Percentiles rank a stretch among this genome's conserved stretches.
Conservation (phyloP, 2,113 vertebrate species). For the Vanacampus margaritifer region DNA sequence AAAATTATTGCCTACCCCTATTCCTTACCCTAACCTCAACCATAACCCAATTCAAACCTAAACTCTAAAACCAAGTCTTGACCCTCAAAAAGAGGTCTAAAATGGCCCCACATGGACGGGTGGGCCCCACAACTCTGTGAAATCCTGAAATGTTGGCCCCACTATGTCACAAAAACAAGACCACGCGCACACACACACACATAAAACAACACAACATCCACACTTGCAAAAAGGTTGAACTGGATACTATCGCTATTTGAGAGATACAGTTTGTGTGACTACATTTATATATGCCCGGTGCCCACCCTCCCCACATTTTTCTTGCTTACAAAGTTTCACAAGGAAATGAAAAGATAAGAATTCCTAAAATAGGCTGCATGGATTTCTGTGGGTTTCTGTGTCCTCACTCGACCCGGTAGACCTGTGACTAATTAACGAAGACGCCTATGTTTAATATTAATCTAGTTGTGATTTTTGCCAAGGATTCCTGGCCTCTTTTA, state of each 20-base stretch:
- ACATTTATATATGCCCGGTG: not conserved
- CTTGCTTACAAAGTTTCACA: not conserved
- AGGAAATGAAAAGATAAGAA: not conserved
- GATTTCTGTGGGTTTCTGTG: not conserved
- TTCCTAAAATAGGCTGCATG: too few relatives aligned
- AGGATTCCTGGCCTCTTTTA: not conserved
- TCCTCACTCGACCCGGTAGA: not conserved
- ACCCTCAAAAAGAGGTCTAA: too few relatives aligned
- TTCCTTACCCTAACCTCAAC: too few relatives aligned
- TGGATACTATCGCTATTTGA: not conserved
- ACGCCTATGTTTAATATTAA: not conserved
- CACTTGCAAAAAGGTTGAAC: not conserved
- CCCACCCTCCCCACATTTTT: not conserved
- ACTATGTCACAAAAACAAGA: too few relatives aligned
- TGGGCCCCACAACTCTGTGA: too few relatives aligned
- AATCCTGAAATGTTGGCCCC: too few relatives aligned
- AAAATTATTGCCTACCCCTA: too few relatives aligned
- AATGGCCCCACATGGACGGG: too few relatives aligned
- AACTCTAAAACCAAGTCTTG: too few relatives aligned
- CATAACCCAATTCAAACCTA: too few relatives aligned
- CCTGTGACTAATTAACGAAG: not conserved
- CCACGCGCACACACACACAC: conserved; percentile 8
- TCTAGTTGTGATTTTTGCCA: not conserved
- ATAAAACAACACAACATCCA: conserved; percentile 1
- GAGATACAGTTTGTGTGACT: not conserved